These are phyloP conservation scores for Machimus atricapillus DNA, from an alignment of 2,888 invertebrate genomes.

Conservation along the genomic window DNA sequence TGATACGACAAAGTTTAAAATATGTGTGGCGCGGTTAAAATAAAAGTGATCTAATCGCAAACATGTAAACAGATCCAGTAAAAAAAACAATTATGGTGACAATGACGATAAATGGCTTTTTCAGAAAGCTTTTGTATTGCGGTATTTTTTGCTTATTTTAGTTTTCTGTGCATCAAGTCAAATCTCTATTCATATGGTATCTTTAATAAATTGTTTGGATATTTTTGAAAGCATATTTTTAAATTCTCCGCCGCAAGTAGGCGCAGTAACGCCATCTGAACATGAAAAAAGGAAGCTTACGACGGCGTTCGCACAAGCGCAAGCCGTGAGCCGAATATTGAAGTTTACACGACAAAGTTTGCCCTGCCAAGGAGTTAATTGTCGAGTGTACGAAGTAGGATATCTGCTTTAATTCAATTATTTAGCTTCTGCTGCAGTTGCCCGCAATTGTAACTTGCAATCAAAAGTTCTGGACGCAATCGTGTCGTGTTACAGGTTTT, in stretches of 20 bases:
- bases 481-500: not conserved
- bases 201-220: not conserved
- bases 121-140: not conserved
- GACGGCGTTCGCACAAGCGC: not conserved
- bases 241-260: not conserved
- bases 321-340: not conserved
- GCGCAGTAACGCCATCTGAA: not conserved
- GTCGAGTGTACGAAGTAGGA: not conserved
- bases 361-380: not conserved
- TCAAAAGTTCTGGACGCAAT: not conserved
- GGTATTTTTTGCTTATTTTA: not conserved
- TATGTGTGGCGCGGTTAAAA: not conserved
- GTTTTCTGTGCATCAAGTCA: not conserved
- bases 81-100: not conserved
- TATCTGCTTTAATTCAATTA: not conserved
- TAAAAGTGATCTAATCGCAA: not conserved
- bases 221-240: not conserved
- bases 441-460: not conserved
- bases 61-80: not conserved
- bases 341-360: constrained; percentile 8
- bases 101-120: not conserved
- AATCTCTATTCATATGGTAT: too few relatives aligned
- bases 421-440: constrained; percentile 7
- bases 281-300: not conserved
- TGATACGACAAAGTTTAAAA: not conserved